Percentiles rank a stretch among this genome's conserved stretches.
Evolutionary conservation across 92 coral and sea anemone genomes (phyloP).

Genomic region (Micromussa lordhowensis): DNA sequence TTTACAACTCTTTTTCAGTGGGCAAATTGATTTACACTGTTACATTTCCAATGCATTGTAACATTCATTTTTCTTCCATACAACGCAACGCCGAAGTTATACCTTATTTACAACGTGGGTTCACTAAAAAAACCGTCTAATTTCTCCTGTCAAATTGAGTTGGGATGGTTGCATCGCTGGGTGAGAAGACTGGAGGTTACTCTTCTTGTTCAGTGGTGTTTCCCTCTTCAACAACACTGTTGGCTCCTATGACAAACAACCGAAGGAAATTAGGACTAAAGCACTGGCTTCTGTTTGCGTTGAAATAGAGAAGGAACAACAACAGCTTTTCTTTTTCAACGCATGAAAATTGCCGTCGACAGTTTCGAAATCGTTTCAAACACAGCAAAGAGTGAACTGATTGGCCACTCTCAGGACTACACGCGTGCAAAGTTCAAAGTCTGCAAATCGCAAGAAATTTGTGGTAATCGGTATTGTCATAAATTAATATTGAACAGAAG

Average conservation of each 20-base stretch:
- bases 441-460: too few relatives aligned
- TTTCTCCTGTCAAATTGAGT: background rate
- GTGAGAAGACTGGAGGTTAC: background rate
- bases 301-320: background rate
- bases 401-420: background rate
- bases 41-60: background rate
- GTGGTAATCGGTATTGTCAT: too few relatives aligned
- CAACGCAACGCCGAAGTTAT: background rate
- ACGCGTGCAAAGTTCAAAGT: background rate
- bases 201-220: constrained; percentile 35
- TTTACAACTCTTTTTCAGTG: background rate
- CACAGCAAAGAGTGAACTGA: background rate
- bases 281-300: background rate
- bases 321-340: background rate
- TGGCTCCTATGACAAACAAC: background rate
- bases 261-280: background rate
- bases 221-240: constrained; percentile 29
- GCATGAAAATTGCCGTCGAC: background rate
- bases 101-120: background rate
- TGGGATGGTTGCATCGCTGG: background rate
- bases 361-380: too few relatives aligned
- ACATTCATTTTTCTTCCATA: background rate
- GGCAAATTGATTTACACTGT: background rate
- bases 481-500: too few relatives aligned
- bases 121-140: background rate